Evolutionary conservation across 2,888 invertebrate species (phyloP).

Genomic region (Amphipoea oculea): DNA sequence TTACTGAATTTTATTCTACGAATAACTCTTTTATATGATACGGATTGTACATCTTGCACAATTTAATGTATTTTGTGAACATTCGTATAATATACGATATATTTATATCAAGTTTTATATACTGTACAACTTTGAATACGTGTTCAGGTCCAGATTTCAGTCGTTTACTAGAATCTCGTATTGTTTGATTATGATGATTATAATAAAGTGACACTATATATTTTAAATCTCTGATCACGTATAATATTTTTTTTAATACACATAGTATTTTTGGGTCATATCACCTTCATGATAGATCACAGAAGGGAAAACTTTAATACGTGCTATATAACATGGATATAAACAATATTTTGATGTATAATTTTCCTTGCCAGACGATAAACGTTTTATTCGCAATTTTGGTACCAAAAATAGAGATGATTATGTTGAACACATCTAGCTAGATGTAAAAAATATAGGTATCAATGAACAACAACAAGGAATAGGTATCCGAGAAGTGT

Average conservation of each 20-base stretch:
- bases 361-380: slow-evolving; percentile 73
- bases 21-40: slow-evolving; percentile 56
- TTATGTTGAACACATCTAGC: slow-evolving; percentile 89
- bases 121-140: slow-evolving; percentile 64
- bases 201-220: slow-evolving; percentile 40
- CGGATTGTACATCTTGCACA: slow-evolving; percentile 60
- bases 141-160: slow-evolving; percentile 66
- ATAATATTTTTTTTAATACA: slow-evolving; percentile 38
- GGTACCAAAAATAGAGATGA: slow-evolving; percentile 90
- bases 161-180: slow-evolving; percentile 65
- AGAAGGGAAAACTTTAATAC: slow-evolving; percentile 62
- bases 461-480: slow-evolving; percentile 90
- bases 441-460: slow-evolving; percentile 90
- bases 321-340: slow-evolving; percentile 63
- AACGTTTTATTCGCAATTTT: slow-evolving; percentile 65
- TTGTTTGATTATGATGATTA: slow-evolving; percentile 27
- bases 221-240: slow-evolving; percentile 46
- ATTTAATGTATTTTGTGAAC: slow-evolving; percentile 58
- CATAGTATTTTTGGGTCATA: slow-evolving; percentile 29
- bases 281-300: slow-evolving; percentile 65
- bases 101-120: slow-evolving; percentile 53
- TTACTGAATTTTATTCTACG: slow-evolving; percentile 68
- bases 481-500: slow-evolving; percentile 89
- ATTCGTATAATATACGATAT: slow-evolving; percentile 35
- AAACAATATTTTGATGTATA: slow-evolving; percentile 66